Evolutionary conservation across 23 tunicate species (phyloP).

Genomic region (Halocynthia aurantium): DNA sequence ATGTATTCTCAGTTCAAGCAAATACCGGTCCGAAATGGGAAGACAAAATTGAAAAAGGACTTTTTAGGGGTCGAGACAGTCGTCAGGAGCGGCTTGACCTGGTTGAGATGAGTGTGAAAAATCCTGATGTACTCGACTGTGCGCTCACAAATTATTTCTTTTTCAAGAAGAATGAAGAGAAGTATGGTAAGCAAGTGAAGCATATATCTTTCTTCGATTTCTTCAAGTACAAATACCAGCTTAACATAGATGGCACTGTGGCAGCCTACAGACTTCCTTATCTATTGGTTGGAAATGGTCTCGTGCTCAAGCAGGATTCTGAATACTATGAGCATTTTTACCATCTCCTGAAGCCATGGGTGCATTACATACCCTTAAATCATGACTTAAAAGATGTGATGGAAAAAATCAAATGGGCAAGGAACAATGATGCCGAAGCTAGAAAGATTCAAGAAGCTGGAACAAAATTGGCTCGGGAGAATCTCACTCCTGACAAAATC

Average conservation of each 20-base stretch:
- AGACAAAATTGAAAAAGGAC: slow-evolving; percentile 62
- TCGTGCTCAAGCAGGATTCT: slow-evolving; percentile 91
- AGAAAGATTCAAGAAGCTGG: slow-evolving; percentile 75
- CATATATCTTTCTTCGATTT: slow-evolving; percentile 78
- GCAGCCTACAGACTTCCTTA: slow-evolving; percentile 96
- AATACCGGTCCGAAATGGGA: slow-evolving; percentile 91
- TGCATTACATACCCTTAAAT: slow-evolving; percentile 73
- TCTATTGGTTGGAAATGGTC: slow-evolving; percentile 59
- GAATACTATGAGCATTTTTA: slow-evolving; percentile 97
- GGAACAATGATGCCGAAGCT: slow-evolving; percentile 75
- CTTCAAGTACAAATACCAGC: slow-evolving; percentile 92
- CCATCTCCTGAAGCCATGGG: slow-evolving; percentile 55
- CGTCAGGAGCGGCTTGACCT: slow-evolving; percentile 83
- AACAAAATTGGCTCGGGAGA: slow-evolving; percentile 59
- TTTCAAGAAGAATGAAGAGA: slow-evolving; percentile 83
- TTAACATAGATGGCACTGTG: slow-evolving; percentile 95
- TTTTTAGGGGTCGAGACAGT: slow-evolving; percentile 97
- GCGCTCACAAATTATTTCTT: slow-evolving; percentile 88
- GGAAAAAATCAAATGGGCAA: slow-evolving; percentile 89
- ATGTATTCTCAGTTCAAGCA: slow-evolving; percentile 81
- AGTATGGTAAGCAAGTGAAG: slow-evolving; percentile 74
- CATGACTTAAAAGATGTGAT: slow-evolving; percentile 58
- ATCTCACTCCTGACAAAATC: slow-evolving; percentile 75
- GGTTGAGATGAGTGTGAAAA: slow-evolving; percentile 66
- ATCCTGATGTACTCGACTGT: slow-evolving; percentile 80